phyloP scores from a whole-genome alignment of 1,140 invertebrate species.

The Heliconius nattereri region DNA sequence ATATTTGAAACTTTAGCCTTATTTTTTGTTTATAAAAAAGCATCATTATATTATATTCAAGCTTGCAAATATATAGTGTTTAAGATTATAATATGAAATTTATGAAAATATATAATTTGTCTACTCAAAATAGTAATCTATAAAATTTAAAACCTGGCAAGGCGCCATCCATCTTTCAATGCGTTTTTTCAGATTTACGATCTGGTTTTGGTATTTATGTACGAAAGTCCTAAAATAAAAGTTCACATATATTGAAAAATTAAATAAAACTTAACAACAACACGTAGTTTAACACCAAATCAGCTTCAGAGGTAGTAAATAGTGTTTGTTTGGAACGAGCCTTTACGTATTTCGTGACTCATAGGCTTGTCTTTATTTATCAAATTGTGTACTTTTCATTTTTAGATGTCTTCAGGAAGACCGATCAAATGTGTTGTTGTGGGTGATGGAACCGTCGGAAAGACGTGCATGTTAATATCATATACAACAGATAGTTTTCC shows the following conservation, averaged over 20 bases:
- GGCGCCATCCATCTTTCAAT: conserved; percentile 52
- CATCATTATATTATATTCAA: too few species aligned
- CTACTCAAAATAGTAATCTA: conserved; percentile 5
- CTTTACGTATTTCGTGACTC: conserved; percentile 66
- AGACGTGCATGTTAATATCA: conserved; percentile 99
- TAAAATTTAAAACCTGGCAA: conserved; percentile 39
- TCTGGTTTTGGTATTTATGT: conserved; percentile 41
- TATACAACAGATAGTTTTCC: conserved; percentile 99
- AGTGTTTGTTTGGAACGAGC: conserved; percentile 14
- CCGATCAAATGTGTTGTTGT: conserved; percentile 99
- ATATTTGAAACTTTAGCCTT: too few species aligned
- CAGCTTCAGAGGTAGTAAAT: conserved; percentile 28
- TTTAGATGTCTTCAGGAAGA: conserved; percentile 90
- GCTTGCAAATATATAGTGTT: too few species aligned
- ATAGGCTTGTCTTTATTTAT: conserved; percentile 70
- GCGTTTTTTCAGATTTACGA: conserved; percentile 52
- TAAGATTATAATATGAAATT: too few species aligned
- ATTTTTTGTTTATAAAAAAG: too few species aligned
- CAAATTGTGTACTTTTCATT: conserved; percentile 56
- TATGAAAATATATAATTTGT: too few species aligned
- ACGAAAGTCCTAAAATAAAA: conserved; percentile 34
- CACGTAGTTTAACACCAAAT: conserved; percentile 23
- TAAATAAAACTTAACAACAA: conserved; percentile 9
- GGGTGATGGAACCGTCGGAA: conserved; percentile 95
- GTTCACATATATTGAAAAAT: conserved; percentile 20